These are phyloP conservation scores for Caenorhabditis sp. DNA, from an alignment of 2,888 invertebrate species.

Conservation along the genomic window DNA sequence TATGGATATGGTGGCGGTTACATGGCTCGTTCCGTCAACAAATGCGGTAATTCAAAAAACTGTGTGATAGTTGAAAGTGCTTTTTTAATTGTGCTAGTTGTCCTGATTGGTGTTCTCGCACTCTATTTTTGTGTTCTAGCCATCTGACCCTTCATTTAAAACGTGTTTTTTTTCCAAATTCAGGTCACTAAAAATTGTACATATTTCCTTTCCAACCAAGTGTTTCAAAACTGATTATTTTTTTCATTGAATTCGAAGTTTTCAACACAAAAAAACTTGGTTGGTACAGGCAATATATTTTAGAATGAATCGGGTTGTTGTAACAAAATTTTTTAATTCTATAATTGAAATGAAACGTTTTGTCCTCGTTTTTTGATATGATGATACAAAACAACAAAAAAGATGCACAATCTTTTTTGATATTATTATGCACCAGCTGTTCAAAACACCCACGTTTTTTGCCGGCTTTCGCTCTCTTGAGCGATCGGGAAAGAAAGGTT, in stretches of 20 bases:
- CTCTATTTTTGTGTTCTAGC: slow-evolving; percentile 38
- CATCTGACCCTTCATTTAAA: slow-evolving; percentile 16
- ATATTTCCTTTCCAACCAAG: too few relatives aligned
- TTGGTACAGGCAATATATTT: too few relatives aligned
- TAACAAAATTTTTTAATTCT: too few relatives aligned
- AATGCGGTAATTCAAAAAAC: slow-evolving; percentile 54
- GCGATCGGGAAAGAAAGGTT: background rate
- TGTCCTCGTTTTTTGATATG: background rate
- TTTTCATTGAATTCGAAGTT: too few relatives aligned
- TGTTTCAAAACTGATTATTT: too few relatives aligned
- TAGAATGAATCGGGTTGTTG: slow-evolving; percentile 33
- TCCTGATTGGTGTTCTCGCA: slow-evolving; percentile 38
- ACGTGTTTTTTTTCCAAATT: background rate
- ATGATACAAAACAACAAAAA: slow-evolving; percentile 4
- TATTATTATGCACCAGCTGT: slow-evolving; percentile 26
- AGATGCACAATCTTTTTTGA: slow-evolving; percentile 16
- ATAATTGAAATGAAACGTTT: slow-evolving; percentile 24
- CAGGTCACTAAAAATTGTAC: background rate
- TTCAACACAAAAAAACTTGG: too few relatives aligned
- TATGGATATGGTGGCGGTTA: slow-evolving; percentile 69
- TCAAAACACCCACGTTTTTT: slow-evolving; percentile 22
- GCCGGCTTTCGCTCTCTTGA: slow-evolving; percentile 7
- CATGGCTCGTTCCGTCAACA: slow-evolving; percentile 67
- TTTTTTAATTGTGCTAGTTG: slow-evolving; percentile 25
- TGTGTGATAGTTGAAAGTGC: slow-evolving; percentile 24